These are phyloP conservation scores for Erpobdella octoculata DNA, from an alignment of 2,888 invertebrate genomes.

Conservation along the genomic window DNA sequence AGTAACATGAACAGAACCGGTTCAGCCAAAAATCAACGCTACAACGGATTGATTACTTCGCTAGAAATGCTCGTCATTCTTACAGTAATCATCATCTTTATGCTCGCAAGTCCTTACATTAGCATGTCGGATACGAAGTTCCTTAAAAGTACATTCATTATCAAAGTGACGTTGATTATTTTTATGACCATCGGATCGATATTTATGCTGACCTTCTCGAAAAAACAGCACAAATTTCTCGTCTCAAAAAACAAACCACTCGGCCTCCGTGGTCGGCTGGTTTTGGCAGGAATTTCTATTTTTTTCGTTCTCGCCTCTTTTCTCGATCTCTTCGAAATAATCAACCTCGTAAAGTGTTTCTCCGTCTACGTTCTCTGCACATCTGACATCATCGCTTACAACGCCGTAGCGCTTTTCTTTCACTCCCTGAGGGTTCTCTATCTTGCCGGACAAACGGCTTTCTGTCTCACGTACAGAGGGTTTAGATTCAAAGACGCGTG, in stretches of 20 bases:
- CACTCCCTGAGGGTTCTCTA: slow-evolving; percentile 17
- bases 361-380: not conserved
- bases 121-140: not conserved
- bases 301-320: slow-evolving; percentile 25
- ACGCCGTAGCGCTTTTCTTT: slow-evolving; percentile 5
- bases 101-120: no score
- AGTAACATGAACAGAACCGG: no score
- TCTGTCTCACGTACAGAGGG: slow-evolving; percentile 12
- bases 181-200: slow-evolving; percentile 17
- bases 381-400: not conserved
- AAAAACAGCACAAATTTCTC: not conserved
- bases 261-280: slow-evolving; percentile 3
- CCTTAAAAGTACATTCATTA: no score
- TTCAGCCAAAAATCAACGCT: no score
- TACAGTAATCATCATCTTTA: not conserved
- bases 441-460: slow-evolving; percentile 16
- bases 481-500: slow-evolving; percentile 4
- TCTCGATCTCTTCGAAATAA: slow-evolving; percentile 3
- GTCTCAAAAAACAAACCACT: not conserved
- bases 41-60: slow-evolving; percentile 20
- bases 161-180: not conserved
- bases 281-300: slow-evolving; percentile 15
- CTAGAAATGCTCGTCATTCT: slow-evolving; percentile 14
- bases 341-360: slow-evolving; percentile 5
- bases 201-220: slow-evolving; percentile 13